Evolutionary conservation across 1,140 invertebrate genomes (phyloP).

Genomic region (Diachasmimorpha longicaudata): DNA sequence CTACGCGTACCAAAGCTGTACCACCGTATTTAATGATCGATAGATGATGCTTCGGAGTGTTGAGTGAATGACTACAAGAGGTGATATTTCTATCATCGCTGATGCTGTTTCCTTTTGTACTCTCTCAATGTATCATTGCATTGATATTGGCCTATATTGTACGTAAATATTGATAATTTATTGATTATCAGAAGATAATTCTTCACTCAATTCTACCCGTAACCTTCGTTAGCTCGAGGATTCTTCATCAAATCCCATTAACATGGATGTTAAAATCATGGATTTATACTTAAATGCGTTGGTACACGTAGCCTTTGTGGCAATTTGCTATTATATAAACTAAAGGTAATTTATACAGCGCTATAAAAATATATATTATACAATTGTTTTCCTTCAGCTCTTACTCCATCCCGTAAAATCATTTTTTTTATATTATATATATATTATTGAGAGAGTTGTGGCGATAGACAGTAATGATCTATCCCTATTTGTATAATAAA

Average conservation of each 20-base stretch:
- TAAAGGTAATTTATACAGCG: constrained; percentile 32
- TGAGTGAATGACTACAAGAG: neutral
- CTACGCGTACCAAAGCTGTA: constrained; percentile 32
- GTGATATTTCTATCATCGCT: neutral
- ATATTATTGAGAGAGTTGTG: neutral
- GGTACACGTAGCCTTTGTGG: constrained; percentile 42
- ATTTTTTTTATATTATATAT: neutral
- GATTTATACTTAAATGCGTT: constrained; percentile 24
- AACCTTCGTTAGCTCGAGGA: neutral
- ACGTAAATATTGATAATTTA: constrained; percentile 9
- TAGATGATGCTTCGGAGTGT: neutral
- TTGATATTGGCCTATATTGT: constrained; percentile 16
- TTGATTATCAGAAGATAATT: constrained; percentile 9
- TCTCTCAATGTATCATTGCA: neutral
- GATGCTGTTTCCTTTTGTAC: neutral
- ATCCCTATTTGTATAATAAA: constrained; percentile 36
- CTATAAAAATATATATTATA: constrained; percentile 33
- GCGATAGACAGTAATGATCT: neutral
- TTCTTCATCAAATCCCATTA: neutral
- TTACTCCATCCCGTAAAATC: constrained; percentile 14
- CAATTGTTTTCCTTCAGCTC: constrained; percentile 40
- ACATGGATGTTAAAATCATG: neutral
- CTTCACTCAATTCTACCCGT: neutral
- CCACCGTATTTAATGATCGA: neutral
- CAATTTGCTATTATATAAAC: constrained; percentile 47